Evolutionary conservation across 2,113 vertebrate genomes (phyloP).

Genomic region (Pterocles gutturalis): DNA sequence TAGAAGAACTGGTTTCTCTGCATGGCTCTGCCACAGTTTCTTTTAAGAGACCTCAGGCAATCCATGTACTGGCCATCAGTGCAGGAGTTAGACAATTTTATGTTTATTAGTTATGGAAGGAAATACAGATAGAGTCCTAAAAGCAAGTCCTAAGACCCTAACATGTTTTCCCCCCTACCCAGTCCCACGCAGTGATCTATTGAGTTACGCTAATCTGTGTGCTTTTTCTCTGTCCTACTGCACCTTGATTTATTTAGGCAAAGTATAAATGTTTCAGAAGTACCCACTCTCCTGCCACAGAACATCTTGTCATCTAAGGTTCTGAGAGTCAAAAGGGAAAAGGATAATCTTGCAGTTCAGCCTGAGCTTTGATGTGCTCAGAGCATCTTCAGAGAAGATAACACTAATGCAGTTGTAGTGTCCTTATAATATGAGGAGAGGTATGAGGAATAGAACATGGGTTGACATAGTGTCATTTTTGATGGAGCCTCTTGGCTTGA

Average conservation of each 20-base stretch:
- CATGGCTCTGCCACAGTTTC: neutral
- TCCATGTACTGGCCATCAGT: neutral
- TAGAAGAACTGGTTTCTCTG: conserved; percentile 49
- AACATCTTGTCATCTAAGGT: neutral
- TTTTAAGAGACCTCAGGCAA: neutral
- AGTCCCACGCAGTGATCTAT: neutral
- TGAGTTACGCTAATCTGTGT: fast-evolving
- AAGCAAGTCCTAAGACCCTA: neutral
- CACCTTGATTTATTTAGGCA: neutral
- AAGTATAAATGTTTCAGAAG: neutral
- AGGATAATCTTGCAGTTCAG: neutral
- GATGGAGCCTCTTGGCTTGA: neutral
- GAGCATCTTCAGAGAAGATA: neutral
- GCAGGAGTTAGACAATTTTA: neutral
- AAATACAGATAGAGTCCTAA: neutral
- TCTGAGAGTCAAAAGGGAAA: neutral
- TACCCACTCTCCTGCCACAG: neutral
- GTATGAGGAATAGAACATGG: neutral
- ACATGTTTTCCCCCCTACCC: neutral
- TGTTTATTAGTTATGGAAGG: neutral
- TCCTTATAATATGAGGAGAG: neutral
- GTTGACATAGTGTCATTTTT: neutral
- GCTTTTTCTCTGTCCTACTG: neutral
- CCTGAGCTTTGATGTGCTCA: neutral
- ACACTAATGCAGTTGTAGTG: neutral